Conservation (phyloP, 2,113 vertebrate species). For the Pan troglodytes region DNA sequence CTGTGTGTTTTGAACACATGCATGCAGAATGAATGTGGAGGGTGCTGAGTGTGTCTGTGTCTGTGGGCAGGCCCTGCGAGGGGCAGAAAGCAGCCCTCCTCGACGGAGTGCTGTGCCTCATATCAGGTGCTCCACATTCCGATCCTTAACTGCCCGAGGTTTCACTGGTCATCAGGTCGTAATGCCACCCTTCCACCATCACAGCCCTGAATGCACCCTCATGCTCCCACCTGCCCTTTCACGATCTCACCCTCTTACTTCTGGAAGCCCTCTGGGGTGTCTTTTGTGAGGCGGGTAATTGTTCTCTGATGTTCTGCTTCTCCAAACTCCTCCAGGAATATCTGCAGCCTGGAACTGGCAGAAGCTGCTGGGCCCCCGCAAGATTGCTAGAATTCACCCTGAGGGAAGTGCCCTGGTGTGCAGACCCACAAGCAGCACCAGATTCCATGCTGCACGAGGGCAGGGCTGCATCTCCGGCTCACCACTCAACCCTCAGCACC, state of each 20-base stretch:
- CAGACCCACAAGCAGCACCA: not conserved
- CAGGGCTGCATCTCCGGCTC: not conserved
- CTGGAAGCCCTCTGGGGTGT: not conserved
- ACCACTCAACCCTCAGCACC: not conserved
- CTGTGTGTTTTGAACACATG: not conserved
- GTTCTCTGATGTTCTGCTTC: not conserved
- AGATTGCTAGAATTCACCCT: not conserved
- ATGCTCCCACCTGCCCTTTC: not conserved
- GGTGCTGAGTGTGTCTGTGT: not conserved
- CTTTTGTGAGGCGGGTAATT: not conserved
- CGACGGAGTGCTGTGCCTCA: rapidly evolving
- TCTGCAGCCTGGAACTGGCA: not conserved
- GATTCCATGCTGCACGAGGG: not conserved
- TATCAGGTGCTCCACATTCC: no score
- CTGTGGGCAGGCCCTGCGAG: not conserved
- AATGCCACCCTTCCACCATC: not conserved
- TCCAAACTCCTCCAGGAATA: not conserved
- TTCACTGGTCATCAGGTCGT: not conserved
- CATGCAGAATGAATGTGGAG: not conserved
- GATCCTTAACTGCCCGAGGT: not conserved
- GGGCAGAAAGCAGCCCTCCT: not conserved
- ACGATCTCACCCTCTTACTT: not conserved
- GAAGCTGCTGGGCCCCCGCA: rapidly evolving
- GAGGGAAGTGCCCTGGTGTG: rapidly evolving
- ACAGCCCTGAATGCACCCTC: not conserved